Base-by-base conservation (phyloP, 2,888 invertebrate species). In the Xylota segnis region DNA sequence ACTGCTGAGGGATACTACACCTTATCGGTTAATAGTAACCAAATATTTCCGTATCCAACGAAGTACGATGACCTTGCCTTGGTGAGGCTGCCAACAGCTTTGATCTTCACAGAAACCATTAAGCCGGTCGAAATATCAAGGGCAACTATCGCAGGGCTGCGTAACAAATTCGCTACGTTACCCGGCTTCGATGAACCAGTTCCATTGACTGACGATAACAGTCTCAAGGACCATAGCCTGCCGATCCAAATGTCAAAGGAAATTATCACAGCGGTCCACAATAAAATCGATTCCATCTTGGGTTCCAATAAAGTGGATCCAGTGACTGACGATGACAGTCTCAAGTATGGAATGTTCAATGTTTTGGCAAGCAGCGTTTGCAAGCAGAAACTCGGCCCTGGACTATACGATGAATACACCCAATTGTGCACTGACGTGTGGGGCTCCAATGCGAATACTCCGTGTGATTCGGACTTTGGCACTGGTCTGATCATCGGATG, bases 11-110 rank as follows among this genome's bases (percentile, higher is more conserved):
- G 47, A 16, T 68, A 29, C n/a, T 84, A 54, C 23, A 52, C 45
- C 9, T 18, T 83, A 12, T 66, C 63, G 0, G 74, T 87, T 16
- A 63, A 68, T 10, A 40, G 34, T 12, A 63, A 74, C 7, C 54
- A 70, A n/a, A 50, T 87, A 9, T 34, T 52, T 16, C 14, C 54
- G 3, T 84, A 87, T 45, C 87, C 87, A 12, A 87, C 81, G 0
- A 34, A 70, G n/a, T 61, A 65, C 18, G 84, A 87, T 65, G 84
- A 87, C 50, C 14, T 87, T 5, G 83, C 87, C 0, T 54, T 87
- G 18, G 58, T 87, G 23, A 58, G 56, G 37, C 16, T 87, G 7
- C 87, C 87, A 10, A 32, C 82, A 23, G 34, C 9, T 5, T 54
- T 87, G 27, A 5, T 65, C 4, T 77, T 70, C 37, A 56, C 76